These are phyloP conservation scores for Rhinoderma darwinii DNA, from an alignment of 2,113 vertebrate species.

Conservation along the genomic window DNA sequence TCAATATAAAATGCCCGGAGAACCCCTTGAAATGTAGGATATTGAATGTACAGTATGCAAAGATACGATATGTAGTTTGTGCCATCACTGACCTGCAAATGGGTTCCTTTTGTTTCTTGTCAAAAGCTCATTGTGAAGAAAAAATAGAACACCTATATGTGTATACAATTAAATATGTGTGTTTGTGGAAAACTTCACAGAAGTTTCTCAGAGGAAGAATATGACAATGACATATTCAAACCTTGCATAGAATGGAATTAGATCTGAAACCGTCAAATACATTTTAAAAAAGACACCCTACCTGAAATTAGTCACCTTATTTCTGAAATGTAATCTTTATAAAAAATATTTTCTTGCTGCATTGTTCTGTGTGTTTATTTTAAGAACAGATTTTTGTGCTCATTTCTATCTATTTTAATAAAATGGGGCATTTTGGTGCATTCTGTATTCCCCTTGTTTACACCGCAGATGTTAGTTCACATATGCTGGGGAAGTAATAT, in stretches of 20 bases:
- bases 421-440: neutral
- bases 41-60: neutral
- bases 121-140: neutral
- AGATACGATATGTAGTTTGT: neutral
- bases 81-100: neutral
- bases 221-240: slow-evolving; percentile 6
- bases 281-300: neutral
- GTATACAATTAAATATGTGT: neutral
- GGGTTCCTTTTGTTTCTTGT: neutral
- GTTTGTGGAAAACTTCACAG: neutral
- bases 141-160: neutral
- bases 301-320: neutral
- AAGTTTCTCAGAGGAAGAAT: neutral
- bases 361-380: neutral
- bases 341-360: neutral
- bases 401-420: neutral
- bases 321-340: neutral
- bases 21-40: no score
- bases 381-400: no score
- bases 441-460: neutral
- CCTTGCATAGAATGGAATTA: neutral
- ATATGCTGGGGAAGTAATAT: neutral
- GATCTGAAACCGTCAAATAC: slow-evolving; percentile 10
- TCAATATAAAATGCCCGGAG: no score
- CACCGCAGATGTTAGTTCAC: neutral